A percentile compares a stretch with the other conserved stretches of the same genome.
phyloP scores from a whole-genome alignment of 1,140 invertebrate species.

The Bicyclus anynana region DNA sequence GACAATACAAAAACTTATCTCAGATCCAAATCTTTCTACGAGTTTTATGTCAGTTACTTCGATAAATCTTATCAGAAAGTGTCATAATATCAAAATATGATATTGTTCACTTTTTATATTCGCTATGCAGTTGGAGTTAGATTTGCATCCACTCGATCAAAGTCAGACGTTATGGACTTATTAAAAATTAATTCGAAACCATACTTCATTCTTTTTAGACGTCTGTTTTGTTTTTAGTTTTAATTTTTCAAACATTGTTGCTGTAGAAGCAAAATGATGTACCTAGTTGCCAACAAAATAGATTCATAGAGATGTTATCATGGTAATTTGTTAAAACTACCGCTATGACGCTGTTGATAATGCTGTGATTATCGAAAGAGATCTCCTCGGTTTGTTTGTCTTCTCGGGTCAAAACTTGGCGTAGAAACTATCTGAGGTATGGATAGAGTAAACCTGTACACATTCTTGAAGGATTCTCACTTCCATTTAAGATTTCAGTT shows the following conservation, averaged over 20 bases:
- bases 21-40: neutral
- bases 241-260: neutral
- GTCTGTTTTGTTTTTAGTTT: neutral
- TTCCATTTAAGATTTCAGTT: too few relatives aligned
- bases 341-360: too few relatives aligned
- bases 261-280: neutral
- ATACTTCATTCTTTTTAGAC: neutral
- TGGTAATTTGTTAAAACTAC: too few relatives aligned
- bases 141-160: constrained; percentile 2
- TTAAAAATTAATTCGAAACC: neutral
- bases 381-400: too few relatives aligned
- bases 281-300: neutral
- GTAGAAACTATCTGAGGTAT: too few relatives aligned
- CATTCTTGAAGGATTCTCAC: too few relatives aligned
- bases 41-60: neutral
- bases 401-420: too few relatives aligned
- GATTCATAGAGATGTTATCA: too few relatives aligned
- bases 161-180: neutral
- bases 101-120: neutral
- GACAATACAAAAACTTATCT: too few relatives aligned
- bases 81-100: neutral
- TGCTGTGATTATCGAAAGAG: too few relatives aligned
- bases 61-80: neutral
- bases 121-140: neutral
- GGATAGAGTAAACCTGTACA: too few relatives aligned